Evolutionary conservation across 2,113 vertebrate species (phyloP), one percentile per base, ranked within the genome.

Genomic region (Chaetorhynchus papuensis): DNA sequence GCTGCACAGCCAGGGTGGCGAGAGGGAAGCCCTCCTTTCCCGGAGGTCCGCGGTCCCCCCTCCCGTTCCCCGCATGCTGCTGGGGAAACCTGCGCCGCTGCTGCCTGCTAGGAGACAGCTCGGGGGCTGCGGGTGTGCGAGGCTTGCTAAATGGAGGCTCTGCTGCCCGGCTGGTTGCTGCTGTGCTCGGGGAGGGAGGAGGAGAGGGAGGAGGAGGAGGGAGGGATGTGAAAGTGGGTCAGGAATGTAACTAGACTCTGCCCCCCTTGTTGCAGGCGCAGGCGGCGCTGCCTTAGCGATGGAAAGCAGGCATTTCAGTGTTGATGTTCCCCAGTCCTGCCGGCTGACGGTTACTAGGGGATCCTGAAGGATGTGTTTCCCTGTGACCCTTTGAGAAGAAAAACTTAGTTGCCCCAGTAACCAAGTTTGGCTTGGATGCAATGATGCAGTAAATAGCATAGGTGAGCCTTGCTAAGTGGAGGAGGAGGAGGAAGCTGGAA

Each of bases 161-260:
- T 24, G 82, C 94, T 91, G 95, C 94, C 94, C 93, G 75, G 91
- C 89, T 77, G 90, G 80, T 66, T 77, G 94, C 92, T 76, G 35
- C 92, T 95, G 63, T 15, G 85, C 88, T 93, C 66, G 13, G 79
- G 41, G 54, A 94, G 81, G 89, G 94, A 90, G 93, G 95, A 89
- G 96, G 90, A 91, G 95, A 89, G 61, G 95, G 84, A 84, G 71
- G 91, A 92, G 97, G 94, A 96, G 97, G 95, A 96, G 97, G 97
- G 96, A 97, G 96, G 93, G 96, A 97, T 96, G 97, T 87, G 97
- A 97, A 98, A 98, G 98, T 98, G 98, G 98, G 98, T 98, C 98
- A 98, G 98, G 98, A 98, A 98, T 98, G 98, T 98, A 98, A 98
- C 97, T 95, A 98, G 97, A 98, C 96, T 97, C 98, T 98, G 96